Evolutionary conservation across 2,797 vertebrate species (phyloP), one percentile per base, ranked within the genome.

Genomic region (Molossus alvarezi): DNA sequence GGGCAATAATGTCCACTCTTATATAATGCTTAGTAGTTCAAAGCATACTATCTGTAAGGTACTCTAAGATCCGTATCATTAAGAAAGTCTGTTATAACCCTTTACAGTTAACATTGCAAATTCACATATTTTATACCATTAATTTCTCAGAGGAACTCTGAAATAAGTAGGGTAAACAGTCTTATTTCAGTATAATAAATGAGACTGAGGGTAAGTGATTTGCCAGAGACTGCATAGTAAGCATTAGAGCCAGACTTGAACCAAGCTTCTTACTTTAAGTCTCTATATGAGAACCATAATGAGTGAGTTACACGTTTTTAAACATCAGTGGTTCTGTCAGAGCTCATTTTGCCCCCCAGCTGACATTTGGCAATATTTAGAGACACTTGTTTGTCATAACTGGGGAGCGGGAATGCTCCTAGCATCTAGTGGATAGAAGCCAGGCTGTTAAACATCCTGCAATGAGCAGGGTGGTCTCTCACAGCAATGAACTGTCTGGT

Each of bases 41-140:
- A 15, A 93, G 13, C 27, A 83, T 86, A 91, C 33, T 95, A 62
- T 92, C 91, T 77, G 60, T 69, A 89, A 95, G 25, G 14, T 89
- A 15, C 41, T 79, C 7, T 83, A 11, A 71, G 62, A 77, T 83
- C 13, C 12, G 1, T 90, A 85, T 69, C 33, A 83, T 64, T 67
- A 48, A 48, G n/a, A 81, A 87, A 87, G 58, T 64, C 25, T 91
- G 1, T 88, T 88, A 62, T 6, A 77, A 73, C 13, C 33, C 3
- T 93, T 93, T 91, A 71, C 0, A 53, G 37, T 90, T 94, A 73
- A 48, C 27, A 48, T 29, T 86, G 60, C 37, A 72, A 27, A 57
- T 88, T 95, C 33, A 62, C 13, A 6, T 60, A 51, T 45, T 60
- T 67, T 64, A 17, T 88, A 15, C 33, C n/a, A 71, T 75, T 93